Evolutionary conservation across 1,140 invertebrate genomes (phyloP).

Genomic region (Drosophila kikkawai): DNA sequence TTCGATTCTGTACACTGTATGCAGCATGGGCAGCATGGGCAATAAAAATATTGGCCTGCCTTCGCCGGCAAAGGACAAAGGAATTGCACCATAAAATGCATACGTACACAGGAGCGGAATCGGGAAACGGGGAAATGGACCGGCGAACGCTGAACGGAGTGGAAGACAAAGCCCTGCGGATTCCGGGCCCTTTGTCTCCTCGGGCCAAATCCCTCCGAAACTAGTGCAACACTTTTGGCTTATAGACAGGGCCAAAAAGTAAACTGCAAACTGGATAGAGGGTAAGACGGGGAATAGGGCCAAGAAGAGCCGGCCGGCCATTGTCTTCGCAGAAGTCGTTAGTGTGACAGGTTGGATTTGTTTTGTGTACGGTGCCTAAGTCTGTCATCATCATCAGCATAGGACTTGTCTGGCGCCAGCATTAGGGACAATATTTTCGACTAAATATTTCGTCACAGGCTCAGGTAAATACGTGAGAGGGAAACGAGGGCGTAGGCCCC

Average conservation of each 20-base stretch:
- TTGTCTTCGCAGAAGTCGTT: conserved; percentile 84
- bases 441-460: conserved; percentile 84
- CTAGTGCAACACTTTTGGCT: conserved; percentile 83
- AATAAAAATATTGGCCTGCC: conserved; percentile 83
- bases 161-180: conserved; percentile 58
- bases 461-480: conserved; percentile 34
- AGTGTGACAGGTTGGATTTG: conserved; percentile 84
- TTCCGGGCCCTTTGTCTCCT: conserved; percentile 60
- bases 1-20: conserved; percentile 55
- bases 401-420: conserved; percentile 84
- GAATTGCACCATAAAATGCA: conserved; percentile 81
- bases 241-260: conserved; percentile 61
- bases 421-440: conserved; percentile 84
- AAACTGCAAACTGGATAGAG: conserved; percentile 23
- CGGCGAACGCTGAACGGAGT: conserved; percentile 9
- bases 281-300: conserved; percentile 2
- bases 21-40: conserved; percentile 36
- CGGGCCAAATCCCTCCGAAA: conserved; percentile 57
- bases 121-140: conserved; percentile 38
- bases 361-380: conserved; percentile 80
- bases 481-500: conserved; percentile 62
- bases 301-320: conserved; percentile 33
- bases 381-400: conserved; percentile 85
- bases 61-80: conserved; percentile 70
- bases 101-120: conserved; percentile 40